These are phyloP conservation scores for Leptobrachium ailaonicum DNA, from an alignment of 2,113 vertebrate genomes.

Conservation along the genomic window DNA sequence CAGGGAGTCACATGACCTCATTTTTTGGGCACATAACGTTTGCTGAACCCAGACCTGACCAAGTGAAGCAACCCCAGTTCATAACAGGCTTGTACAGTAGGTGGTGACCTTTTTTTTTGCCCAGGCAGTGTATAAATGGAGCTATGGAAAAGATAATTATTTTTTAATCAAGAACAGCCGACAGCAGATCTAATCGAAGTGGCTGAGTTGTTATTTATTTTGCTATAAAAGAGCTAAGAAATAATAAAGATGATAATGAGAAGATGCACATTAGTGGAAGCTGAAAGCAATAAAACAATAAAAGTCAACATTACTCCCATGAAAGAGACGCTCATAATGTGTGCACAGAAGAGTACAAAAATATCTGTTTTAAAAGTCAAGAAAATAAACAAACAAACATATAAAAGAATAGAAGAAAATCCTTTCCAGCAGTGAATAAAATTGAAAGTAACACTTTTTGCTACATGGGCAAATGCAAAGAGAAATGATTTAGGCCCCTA, in stretches of 20 bases:
- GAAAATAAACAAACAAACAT: too few species aligned
- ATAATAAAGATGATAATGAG: background rate
- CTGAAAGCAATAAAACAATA: background rate
- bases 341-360: background rate
- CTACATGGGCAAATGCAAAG: background rate
- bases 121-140: too few species aligned
- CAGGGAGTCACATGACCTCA: too few species aligned
- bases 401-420: background rate
- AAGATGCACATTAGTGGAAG: background rate
- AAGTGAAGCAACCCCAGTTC: too few species aligned
- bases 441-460: background rate
- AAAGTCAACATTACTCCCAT: background rate
- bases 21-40: too few species aligned
- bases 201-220: conserved; percentile 1
- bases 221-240: background rate
- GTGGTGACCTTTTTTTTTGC: too few species aligned
- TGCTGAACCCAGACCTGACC: too few species aligned
- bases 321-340: background rate
- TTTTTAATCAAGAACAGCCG: conserved; percentile 4
- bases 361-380: background rate
- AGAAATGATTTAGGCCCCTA: background rate
- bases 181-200: background rate
- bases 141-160: background rate
- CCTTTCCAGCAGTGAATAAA: background rate
- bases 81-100: too few species aligned